These are phyloP conservation scores for Callipepla squamata DNA, from an alignment of 2,113 vertebrate genomes.

Conservation along the genomic window DNA sequence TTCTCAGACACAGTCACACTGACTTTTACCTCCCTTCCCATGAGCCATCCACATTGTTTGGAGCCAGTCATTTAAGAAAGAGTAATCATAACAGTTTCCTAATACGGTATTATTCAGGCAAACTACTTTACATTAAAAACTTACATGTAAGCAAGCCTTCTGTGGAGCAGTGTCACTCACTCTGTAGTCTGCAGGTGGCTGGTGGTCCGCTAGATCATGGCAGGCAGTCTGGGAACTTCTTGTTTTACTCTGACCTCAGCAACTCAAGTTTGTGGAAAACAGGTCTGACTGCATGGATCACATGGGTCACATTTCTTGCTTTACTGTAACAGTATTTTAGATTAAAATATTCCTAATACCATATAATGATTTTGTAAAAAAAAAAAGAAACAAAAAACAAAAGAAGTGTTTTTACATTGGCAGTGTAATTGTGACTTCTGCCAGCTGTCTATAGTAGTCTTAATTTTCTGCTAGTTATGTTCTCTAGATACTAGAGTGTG, in stretches of 20 bases:
- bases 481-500: neutral
- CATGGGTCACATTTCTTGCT: neutral
- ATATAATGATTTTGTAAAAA: fast-evolving
- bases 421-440: neutral
- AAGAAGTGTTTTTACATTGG: neutral
- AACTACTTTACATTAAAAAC: neutral
- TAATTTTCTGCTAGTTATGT: neutral
- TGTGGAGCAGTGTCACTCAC: neutral
- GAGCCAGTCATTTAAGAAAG: neutral
- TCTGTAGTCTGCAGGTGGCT: neutral
- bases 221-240: neutral
- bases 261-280: neutral
- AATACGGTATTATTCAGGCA: neutral
- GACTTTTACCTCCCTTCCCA: neutral
- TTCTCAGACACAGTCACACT: neutral
- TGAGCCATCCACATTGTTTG: neutral
- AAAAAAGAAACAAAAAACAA: neutral
- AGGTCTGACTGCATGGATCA: neutral
- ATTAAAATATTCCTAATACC: neutral
- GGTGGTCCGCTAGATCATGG: neutral
- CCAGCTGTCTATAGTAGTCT: neutral
- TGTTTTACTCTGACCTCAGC: neutral
- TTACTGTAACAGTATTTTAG: neutral
- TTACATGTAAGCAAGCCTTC: neutral
- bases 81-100: neutral